A percentile compares a stretch with the other conserved stretches of the same genome.
Conservation (phyloP, 2,113 vertebrate genomes). For the Pelecanus crispus region DNA sequence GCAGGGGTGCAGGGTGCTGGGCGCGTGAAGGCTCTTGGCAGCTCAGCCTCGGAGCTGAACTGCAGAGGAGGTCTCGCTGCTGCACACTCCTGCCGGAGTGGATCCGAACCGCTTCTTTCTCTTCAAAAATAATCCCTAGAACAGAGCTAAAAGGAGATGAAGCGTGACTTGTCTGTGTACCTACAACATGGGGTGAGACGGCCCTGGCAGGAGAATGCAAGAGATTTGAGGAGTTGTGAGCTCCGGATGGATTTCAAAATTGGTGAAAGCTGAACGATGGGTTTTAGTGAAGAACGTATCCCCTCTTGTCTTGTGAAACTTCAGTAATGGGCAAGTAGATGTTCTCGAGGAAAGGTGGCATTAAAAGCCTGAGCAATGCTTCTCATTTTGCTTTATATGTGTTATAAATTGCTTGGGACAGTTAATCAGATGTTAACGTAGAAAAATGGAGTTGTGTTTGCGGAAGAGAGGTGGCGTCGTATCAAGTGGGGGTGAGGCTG, state of each 20-base stretch:
- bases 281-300: neutral
- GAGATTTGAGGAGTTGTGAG: neutral
- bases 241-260: neutral
- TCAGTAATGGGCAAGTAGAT: neutral
- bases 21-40: fast-evolving
- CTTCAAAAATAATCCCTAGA: neutral
- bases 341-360: neutral
- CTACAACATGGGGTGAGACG: neutral
- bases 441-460: neutral
- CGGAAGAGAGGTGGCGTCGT: neutral
- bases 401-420: neutral
- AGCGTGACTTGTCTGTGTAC: neutral
- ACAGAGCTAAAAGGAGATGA: neutral
- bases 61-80: neutral
- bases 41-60: neutral
- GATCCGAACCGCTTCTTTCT: neutral
- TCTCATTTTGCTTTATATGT: neutral
- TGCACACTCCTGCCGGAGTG: fast-evolving
- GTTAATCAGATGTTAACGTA: neutral
- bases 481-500: neutral
- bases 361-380: neutral
- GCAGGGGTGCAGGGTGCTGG: neutral
- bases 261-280: neutral
- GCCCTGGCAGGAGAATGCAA: neutral
- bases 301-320: neutral